Conservation (phyloP, 2,113 vertebrate species). For the Chunga burmeisteri region DNA sequence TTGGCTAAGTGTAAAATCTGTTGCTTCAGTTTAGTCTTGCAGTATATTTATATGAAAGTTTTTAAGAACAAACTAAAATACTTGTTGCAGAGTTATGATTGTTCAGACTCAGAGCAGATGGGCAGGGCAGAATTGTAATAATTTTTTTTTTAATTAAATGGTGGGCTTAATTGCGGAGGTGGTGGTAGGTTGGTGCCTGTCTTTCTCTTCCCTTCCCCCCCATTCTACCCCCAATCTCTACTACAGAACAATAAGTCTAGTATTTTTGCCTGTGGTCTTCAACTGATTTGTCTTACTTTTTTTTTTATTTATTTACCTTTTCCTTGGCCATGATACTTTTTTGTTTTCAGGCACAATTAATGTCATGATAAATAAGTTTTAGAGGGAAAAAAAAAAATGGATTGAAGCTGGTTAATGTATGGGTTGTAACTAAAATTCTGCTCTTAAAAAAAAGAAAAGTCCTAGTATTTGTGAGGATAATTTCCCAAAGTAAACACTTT, state of each 20-base stretch:
- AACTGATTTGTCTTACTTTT: neutral
- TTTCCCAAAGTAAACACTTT: neutral
- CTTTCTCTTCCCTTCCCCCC: conserved; percentile 44
- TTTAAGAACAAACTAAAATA: conserved; percentile 76
- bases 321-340: neutral
- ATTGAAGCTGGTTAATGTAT: neutral
- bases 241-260: neutral
- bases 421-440: neutral
- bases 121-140: conserved; percentile 81
- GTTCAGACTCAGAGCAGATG: conserved; percentile 89
- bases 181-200: conserved; percentile 82
- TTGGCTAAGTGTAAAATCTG: conserved; percentile 35
- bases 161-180: conserved; percentile 76
- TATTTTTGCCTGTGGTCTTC: neutral
- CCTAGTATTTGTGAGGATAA: neutral
- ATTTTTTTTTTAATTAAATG: conserved; percentile 54
- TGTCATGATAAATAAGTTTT: neutral
- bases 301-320: neutral
- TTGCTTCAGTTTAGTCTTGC: conserved; percentile 61
- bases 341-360: neutral
- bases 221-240: neutral
- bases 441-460: neutral
- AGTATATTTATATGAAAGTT: conserved; percentile 55
- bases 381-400: accelerated
- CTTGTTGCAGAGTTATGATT: conserved; percentile 79